Evolutionary conservation across 2,113 vertebrate species (phyloP).

Genomic region (Petaurus breviceps): DNA sequence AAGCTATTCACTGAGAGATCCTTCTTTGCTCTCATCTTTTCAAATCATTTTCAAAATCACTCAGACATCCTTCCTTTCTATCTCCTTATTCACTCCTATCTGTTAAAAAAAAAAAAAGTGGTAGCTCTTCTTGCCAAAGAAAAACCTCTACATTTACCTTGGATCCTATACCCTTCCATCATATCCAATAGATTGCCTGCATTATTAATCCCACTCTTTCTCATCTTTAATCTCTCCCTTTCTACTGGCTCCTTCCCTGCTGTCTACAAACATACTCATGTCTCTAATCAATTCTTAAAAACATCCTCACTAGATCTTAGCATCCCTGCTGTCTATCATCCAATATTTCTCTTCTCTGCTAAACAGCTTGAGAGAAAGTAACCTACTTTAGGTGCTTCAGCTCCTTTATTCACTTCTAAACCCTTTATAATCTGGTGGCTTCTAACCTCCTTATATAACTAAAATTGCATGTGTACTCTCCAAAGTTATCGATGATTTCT

Average conservation of each 20-base stretch:
- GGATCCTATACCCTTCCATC: not conserved
- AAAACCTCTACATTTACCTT: not conserved
- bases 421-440: not conserved
- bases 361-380: not conserved
- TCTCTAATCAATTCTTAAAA: not conserved
- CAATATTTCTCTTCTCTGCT: not conserved
- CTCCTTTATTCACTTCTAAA: not conserved
- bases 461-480: not conserved
- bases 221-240: not conserved
- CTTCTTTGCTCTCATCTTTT: not conserved
- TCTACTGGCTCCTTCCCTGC: not conserved
- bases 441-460: not conserved
- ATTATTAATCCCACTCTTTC: not conserved
- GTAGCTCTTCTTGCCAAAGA: not conserved
- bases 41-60: not conserved
- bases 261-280: not conserved
- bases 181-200: not conserved
- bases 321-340: not conserved
- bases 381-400: not conserved
- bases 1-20: not conserved
- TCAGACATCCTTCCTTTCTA: not conserved
- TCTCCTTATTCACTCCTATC: not conserved
- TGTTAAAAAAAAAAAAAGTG: no score
- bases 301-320: not conserved
- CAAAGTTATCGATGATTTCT: not conserved